phyloP scores from a whole-genome alignment of 1,140 invertebrate species.

The Asobara japonica region DNA sequence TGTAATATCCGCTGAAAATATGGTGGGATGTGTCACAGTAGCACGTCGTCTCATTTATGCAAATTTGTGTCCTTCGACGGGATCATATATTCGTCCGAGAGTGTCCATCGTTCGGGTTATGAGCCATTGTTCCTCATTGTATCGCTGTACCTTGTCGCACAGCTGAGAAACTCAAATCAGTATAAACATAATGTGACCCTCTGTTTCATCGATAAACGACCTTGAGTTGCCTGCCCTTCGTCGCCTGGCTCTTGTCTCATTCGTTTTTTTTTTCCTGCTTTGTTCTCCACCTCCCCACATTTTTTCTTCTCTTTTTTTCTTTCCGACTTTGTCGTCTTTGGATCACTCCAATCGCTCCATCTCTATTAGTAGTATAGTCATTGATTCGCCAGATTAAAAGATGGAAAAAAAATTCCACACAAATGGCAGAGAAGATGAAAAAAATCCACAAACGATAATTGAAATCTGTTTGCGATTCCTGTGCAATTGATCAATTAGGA shows the following conservation, averaged over 20 bases:
- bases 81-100: conserved; percentile 23
- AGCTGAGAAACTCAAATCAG: neutral
- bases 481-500: too few species aligned
- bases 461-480: too few species aligned
- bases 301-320: neutral
- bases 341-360: conserved; percentile 23
- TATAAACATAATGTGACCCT: conserved; percentile 12
- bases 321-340: neutral
- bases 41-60: conserved; percentile 27
- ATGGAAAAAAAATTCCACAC: too few species aligned
- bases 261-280: neutral
- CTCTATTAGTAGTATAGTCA: conserved; percentile 30
- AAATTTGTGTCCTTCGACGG: conserved; percentile 32
- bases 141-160: conserved; percentile 21
- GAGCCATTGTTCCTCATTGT: conserved; percentile 13
- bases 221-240: conserved; percentile 14
- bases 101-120: conserved; percentile 21
- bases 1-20: neutral
- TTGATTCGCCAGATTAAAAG: too few species aligned
- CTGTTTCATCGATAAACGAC: conserved; percentile 5
- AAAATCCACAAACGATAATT: too few species aligned
- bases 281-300: too few species aligned
- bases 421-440: too few species aligned
- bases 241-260: neutral
- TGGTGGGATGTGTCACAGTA: conserved; percentile 11